A percentile compares a stretch with the other conserved stretches of the same genome.
Conservation (phyloP, 2,888 invertebrate species). For the Tineola bisselliella region DNA sequence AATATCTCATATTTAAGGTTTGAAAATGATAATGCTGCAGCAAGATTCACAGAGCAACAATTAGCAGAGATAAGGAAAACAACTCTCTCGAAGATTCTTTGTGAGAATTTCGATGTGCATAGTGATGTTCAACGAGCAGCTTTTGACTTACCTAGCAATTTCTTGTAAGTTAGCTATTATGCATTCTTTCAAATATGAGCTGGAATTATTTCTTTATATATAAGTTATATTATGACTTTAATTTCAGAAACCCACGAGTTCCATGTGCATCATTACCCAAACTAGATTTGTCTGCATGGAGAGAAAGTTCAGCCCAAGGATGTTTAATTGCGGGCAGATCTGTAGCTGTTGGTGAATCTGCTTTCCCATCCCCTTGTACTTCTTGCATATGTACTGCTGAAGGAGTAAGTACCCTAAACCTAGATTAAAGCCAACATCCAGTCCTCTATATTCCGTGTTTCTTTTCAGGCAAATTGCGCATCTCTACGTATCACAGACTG, state of each 20-base stretch:
- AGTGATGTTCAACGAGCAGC: constrained; percentile 89
- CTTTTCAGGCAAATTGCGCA: constrained; percentile 83
- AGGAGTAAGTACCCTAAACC: constrained; percentile 69
- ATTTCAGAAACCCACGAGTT: constrained; percentile 80
- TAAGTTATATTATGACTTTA: neutral
- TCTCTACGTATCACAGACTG: constrained; percentile 90
- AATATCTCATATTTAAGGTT: constrained; percentile 67
- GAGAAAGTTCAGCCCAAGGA: constrained; percentile 79
- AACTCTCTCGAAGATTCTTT: constrained; percentile 85
- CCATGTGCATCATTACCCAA: constrained; percentile 83
- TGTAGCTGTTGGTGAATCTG: constrained; percentile 82
- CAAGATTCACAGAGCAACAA: constrained; percentile 86
- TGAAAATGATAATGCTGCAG: constrained; percentile 82
- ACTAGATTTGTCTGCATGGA: constrained; percentile 85
- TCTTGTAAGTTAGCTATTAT: constrained; percentile 68
- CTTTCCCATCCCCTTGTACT: constrained; percentile 90
- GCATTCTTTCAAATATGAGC: too few species aligned
- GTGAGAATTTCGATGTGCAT: constrained; percentile 88
- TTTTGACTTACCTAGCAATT: constrained; percentile 90
- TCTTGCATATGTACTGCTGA: constrained; percentile 87
- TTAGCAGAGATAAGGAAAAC: constrained; percentile 87
- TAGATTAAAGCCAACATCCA: neutral
- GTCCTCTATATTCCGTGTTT: neutral
- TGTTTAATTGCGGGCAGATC: constrained; percentile 84
- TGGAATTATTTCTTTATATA: neutral